These are phyloP conservation scores for Drosophila suboccidentalis DNA, from an alignment of 2,888 invertebrate species.

Conservation along the genomic window DNA sequence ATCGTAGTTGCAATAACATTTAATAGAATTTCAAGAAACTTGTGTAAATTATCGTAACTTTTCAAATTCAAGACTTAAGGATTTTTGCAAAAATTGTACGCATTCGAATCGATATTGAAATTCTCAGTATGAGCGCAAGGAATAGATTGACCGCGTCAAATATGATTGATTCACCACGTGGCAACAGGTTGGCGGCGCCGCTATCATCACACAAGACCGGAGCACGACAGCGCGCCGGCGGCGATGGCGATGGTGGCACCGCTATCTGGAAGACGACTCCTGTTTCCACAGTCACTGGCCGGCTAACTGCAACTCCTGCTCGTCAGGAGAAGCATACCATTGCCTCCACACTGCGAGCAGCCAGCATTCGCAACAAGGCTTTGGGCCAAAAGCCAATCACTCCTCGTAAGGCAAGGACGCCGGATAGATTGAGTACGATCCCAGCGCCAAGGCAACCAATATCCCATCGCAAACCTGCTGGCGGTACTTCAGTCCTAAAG, in stretches of 20 bases:
- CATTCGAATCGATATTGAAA: conserved; percentile 45
- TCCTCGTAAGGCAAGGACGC: conserved; percentile 12
- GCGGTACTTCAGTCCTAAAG: not conserved
- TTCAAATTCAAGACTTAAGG: conserved; percentile 20
- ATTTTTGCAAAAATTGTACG: conserved; percentile 44
- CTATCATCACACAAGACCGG: conserved; percentile 54
- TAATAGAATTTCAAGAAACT: conserved; percentile 5
- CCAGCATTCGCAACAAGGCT: conserved; percentile 41
- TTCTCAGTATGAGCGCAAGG: conserved; percentile 46
- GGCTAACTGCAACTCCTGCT: not conserved
- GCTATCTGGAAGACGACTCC: conserved; percentile 41
- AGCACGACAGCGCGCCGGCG: conserved; percentile 47
- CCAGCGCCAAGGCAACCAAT: conserved; percentile 23
- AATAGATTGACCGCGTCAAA: conserved; percentile 5
- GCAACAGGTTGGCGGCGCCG: conserved; percentile 44
- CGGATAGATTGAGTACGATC: conserved; percentile 1
- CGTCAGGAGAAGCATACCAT: conserved; percentile 62
- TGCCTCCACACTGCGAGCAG: conserved; percentile 62
- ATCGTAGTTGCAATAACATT: conserved; percentile 1
- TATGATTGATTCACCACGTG: conserved; percentile 18
- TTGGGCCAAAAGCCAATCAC: conserved; percentile 7
- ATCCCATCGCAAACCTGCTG: conserved; percentile 26
- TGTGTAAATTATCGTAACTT: conserved; percentile 30
- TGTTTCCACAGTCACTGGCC: not conserved
- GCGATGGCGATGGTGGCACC: conserved; percentile 69